phyloP scores from a whole-genome alignment of 2,797 vertebrate genomes.

The Heteromormyrus szaboi region DNA sequence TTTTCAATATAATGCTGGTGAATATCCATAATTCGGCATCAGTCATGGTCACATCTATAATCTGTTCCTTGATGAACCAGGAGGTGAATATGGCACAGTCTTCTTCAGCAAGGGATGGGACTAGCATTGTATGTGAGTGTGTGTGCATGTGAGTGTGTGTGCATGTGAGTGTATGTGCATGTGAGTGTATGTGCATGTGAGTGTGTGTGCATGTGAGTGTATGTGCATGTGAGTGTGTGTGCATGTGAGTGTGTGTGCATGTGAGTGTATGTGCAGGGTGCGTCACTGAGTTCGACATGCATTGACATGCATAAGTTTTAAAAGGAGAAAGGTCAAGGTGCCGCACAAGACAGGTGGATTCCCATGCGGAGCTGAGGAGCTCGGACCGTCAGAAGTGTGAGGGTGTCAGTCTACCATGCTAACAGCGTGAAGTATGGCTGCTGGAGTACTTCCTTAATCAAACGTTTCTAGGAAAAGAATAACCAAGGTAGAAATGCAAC shows the following conservation, averaged over 20 bases:
- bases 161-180: background rate
- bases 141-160: background rate
- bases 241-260: background rate
- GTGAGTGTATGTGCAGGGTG: background rate
- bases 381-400: slow-evolving; percentile 51
- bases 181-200: background rate
- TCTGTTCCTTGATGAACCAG: background rate
- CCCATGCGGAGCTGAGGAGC: slow-evolving; percentile 55
- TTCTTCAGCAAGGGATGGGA: background rate
- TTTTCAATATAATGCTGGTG: background rate
- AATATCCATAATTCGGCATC: background rate
- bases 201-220: background rate
- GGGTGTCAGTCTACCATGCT: slow-evolving; percentile 62
- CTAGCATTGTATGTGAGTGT: background rate
- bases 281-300: slow-evolving; percentile 46
- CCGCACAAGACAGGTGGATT: slow-evolving; percentile 46
- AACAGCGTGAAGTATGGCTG: slow-evolving; percentile 48
- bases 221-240: background rate
- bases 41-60: background rate
- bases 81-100: background rate
- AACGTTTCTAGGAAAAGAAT: slow-evolving; percentile 33
- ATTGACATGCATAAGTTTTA: slow-evolving; percentile 52
- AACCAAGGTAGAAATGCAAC: slow-evolving; percentile 29
- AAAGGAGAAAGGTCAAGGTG: slow-evolving; percentile 48
- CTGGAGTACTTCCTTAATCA: slow-evolving; percentile 46